Base-by-base conservation (phyloP, 2,797 vertebrate species). In the Coregonus suidteri region DNA sequence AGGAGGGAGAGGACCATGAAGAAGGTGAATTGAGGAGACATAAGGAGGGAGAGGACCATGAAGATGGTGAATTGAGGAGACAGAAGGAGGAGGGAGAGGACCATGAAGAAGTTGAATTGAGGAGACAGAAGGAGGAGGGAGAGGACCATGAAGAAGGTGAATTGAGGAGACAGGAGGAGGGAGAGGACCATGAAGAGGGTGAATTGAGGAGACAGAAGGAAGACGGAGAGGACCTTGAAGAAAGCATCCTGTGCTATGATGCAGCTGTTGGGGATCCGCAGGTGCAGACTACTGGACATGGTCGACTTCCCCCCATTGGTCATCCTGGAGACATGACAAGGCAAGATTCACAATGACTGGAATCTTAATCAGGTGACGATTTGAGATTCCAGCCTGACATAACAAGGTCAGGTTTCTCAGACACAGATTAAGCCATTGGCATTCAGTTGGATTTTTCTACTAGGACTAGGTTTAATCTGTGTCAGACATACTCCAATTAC, bases 251-350 rank as follows among this genome's bases (percentile, higher is more conserved):
- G 97, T 81, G 93, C 94, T 78, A 98, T 94, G 70, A 96, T 70
- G 81, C 89, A 94, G 89, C 96, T 97, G 87, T 95, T 96, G 59
- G 93, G 93, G 79, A 98, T 91, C 70, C 84, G 83, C 85, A 94
- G 87, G 74, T 95, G 93, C 66, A 99, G 93, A 79, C 89, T 93
- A 81, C 75, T 86, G 69, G 97, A 92, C 76, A 98, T 88, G 0
- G 97, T 98, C 18, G 96, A 95, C 90, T 99, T 99, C 2, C 97
- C 97, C 18, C 96, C 97, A 83, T 98, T 99, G 79, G 97, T 98
- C 86, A 97, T 93, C 11, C 97, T 98, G 84, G 84, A 83, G 84
- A 83, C n/a, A 65, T 2, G 47, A 73, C 47, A 74, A 51, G 25
- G 3, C 13, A 34, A 0, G 52, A 74, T 6, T 54, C 1, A 59